phyloP scores from a whole-genome alignment of 2,113 vertebrate genomes.

The Gavia stellata region DNA sequence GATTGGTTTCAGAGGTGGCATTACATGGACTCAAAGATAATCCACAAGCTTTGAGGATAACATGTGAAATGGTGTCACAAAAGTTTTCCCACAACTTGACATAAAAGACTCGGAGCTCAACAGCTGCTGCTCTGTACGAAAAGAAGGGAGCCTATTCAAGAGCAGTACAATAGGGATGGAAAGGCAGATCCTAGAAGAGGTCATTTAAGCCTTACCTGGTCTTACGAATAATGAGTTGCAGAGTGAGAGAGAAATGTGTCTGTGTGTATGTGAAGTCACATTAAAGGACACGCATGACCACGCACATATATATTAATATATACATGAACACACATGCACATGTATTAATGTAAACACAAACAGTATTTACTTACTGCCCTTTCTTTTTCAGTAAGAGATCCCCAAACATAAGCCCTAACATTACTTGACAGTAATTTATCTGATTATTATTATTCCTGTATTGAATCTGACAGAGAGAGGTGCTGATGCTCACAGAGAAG shows the following conservation, averaged over 20 bases:
- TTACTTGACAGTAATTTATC: neutral
- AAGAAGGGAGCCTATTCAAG: slow-evolving; percentile 60
- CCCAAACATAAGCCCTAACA: neutral
- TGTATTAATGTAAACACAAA: neutral
- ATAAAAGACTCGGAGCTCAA: slow-evolving; percentile 71
- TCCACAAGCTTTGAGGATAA: slow-evolving; percentile 70
- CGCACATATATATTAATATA: neutral
- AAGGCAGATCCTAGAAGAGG: neutral
- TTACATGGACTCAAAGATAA: slow-evolving; percentile 64
- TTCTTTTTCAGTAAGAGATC: neutral
- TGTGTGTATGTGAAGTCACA: neutral
- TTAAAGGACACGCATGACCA: neutral
- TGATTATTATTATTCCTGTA: neutral
- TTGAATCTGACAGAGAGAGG: neutral
- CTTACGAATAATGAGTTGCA: neutral
- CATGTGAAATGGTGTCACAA: slow-evolving; percentile 71
- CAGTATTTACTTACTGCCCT: neutral
- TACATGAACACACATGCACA: neutral
- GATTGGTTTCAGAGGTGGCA: slow-evolving; percentile 51
- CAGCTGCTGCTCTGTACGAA: slow-evolving; percentile 74
- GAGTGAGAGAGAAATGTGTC: neutral
- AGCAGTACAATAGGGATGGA: neutral
- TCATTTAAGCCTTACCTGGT: slow-evolving; percentile 61
- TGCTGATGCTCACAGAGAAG: neutral
- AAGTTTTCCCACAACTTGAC: slow-evolving; percentile 79